Evolutionary conservation across 2,113 vertebrate genomes (phyloP).

Genomic region (Ailurus styani): DNA sequence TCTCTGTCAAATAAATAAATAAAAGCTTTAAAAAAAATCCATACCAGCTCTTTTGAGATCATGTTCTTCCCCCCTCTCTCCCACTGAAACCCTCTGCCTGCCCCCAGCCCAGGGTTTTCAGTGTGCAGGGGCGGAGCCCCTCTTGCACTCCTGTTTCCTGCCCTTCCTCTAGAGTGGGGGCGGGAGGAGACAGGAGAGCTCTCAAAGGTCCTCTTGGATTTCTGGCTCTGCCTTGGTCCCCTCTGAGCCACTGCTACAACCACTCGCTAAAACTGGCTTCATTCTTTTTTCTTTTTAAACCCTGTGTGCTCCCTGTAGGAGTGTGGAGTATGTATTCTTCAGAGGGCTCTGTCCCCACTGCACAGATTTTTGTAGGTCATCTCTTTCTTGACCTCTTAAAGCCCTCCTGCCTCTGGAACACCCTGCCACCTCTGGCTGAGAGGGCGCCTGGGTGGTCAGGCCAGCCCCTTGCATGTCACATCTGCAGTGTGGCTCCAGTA

Average conservation of each 20-base stretch:
- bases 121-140: background rate
- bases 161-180: background rate
- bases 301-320: background rate
- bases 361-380: background rate
- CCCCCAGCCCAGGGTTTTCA: background rate
- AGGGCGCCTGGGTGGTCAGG: background rate
- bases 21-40: no score
- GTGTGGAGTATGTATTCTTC: background rate
- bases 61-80: background rate
- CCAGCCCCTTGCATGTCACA: rapidly evolving
- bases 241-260: background rate
- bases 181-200: no score
- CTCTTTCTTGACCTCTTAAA: background rate
- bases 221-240: background rate
- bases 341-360: background rate
- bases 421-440: background rate
- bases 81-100: rapidly evolving
- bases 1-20: no score
- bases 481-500: background rate
- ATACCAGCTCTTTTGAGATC: background rate
- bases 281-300: background rate
- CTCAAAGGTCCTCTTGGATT: background rate
- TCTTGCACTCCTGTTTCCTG: no score
- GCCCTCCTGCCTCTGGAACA: background rate
- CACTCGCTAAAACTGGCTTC: background rate